Conservation (phyloP, 2,888 invertebrate genomes). For the Argyra leucocephala region DNA sequence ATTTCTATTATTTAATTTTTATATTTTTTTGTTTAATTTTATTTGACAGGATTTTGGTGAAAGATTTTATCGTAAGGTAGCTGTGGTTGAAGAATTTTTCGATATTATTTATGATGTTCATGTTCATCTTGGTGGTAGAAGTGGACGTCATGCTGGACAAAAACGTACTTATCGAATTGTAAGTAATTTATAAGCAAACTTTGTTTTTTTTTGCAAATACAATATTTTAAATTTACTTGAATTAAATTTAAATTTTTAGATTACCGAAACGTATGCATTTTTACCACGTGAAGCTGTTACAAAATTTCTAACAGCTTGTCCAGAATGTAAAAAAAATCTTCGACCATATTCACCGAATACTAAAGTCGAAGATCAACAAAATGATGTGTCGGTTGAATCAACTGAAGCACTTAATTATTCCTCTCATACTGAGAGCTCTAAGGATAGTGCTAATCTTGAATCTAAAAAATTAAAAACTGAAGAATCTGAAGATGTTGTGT, state of each 20-base stretch:
- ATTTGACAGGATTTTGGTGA: conserved; percentile 60
- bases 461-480: conserved; percentile 15
- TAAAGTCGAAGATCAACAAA: conserved; percentile 34
- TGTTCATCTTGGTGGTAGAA: conserved; percentile 83
- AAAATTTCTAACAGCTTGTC: conserved; percentile 86
- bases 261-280: conserved; percentile 92
- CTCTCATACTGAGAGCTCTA: conserved; percentile 37
- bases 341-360: conserved; percentile 37
- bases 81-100: conserved; percentile 95
- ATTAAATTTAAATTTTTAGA: conserved; percentile 71
- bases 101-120: conserved; percentile 94
- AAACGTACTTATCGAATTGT: conserved; percentile 94
- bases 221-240: conserved; percentile 26
- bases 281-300: conserved; percentile 93
- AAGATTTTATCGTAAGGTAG: conserved; percentile 79
- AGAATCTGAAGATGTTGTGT: conserved; percentile 11
- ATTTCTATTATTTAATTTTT: too few relatives aligned
- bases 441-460: conserved; percentile 28
- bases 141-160: conserved; percentile 93
- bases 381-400: conserved; percentile 41
- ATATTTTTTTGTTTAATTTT: too few relatives aligned
- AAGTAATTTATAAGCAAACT: conserved; percentile 29
- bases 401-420: conserved; percentile 35
- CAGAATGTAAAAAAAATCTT: conserved; percentile 59
- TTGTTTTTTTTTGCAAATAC: background rate